A percentile compares a stretch with the other conserved stretches of the same genome.
phyloP scores from a whole-genome alignment of 2,888 invertebrate species.

The Pyrochroa serraticornis region DNA sequence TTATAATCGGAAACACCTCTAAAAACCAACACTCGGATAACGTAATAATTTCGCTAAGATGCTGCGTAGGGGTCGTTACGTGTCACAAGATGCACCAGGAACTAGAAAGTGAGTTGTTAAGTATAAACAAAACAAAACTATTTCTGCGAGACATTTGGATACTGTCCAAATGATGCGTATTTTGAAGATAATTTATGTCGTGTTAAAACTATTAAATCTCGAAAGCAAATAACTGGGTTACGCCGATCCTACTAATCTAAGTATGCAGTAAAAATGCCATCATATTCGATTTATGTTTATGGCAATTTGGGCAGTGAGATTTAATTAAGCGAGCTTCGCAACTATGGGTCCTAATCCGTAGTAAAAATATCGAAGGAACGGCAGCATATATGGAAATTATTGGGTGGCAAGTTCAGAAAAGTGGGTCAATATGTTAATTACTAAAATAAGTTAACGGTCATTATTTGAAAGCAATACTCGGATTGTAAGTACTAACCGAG shows the following conservation, averaged over 20 bases:
- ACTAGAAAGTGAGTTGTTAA: too few species aligned
- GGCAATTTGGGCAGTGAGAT: too few species aligned
- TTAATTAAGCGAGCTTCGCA: too few species aligned
- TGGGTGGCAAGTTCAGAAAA: constrained; percentile 4
- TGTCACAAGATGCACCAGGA: not conserved
- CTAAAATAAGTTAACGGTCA: constrained; percentile 1
- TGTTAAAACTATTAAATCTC: constrained; percentile 4
- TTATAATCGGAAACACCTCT: constrained; percentile 19
- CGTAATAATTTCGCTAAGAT: not conserved
- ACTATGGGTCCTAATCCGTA: too few species aligned
- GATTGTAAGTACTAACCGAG: too few species aligned
- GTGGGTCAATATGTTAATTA: constrained; percentile 19
- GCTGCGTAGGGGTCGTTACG: not conserved
- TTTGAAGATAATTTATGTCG: constrained; percentile 8
- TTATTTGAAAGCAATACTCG: too few species aligned
- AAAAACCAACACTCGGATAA: constrained; percentile 7
- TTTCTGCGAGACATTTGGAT: constrained; percentile 9
- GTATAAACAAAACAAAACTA: not conserved
- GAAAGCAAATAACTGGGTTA: constrained; percentile 10
- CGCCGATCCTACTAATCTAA: constrained; percentile 9
- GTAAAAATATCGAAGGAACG: too few species aligned
- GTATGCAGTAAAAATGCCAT: not conserved
- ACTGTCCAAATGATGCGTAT: constrained; percentile 13
- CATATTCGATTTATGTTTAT: too few species aligned
- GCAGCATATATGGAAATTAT: too few species aligned